Conservation (phyloP, 2,888 invertebrate species). For the Sepioteuthis lessoniana region DNA sequence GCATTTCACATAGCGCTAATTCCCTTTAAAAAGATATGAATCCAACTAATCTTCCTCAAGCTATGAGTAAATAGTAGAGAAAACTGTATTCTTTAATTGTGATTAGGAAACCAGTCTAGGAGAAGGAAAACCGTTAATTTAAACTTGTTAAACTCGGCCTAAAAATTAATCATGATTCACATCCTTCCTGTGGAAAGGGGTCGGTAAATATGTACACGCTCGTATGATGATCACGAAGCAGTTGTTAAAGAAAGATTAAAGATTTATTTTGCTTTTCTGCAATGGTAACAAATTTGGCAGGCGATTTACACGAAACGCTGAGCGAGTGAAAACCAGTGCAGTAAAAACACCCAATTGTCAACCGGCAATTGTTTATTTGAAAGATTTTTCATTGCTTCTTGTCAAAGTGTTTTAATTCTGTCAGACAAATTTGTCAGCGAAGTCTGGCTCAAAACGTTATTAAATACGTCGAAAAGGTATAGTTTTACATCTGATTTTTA, state of each 20-base stretch:
- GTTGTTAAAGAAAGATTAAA: not conserved
- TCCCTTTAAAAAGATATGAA: too few relatives aligned
- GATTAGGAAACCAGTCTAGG: too few relatives aligned
- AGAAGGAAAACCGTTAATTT: too few relatives aligned
- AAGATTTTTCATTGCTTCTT: not conserved
- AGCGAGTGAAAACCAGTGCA: not conserved
- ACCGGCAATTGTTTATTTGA: not conserved
- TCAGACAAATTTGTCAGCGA: not conserved
- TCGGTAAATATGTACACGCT: not conserved
- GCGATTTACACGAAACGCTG: not conserved
- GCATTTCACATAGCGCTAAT: too few relatives aligned
- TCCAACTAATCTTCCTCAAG: too few relatives aligned
- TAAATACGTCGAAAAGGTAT: not conserved
- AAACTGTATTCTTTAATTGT: too few relatives aligned
- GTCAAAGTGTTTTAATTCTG: not conserved
- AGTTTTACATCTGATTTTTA: not conserved
- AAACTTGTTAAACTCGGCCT: too few relatives aligned
- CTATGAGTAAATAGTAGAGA: too few relatives aligned
- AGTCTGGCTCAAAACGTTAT: not conserved
- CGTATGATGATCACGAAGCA: not conserved
- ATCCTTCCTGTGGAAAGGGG: too few relatives aligned
- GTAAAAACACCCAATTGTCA: not conserved
- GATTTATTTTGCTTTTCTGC: not conserved
- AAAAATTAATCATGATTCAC: too few relatives aligned
- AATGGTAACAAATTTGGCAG: not conserved